Percentiles rank a stretch among this genome's conserved stretches.
Conservation (phyloP, 2,888 invertebrate species). For the Lepidocyrtoides sp. region DNA sequence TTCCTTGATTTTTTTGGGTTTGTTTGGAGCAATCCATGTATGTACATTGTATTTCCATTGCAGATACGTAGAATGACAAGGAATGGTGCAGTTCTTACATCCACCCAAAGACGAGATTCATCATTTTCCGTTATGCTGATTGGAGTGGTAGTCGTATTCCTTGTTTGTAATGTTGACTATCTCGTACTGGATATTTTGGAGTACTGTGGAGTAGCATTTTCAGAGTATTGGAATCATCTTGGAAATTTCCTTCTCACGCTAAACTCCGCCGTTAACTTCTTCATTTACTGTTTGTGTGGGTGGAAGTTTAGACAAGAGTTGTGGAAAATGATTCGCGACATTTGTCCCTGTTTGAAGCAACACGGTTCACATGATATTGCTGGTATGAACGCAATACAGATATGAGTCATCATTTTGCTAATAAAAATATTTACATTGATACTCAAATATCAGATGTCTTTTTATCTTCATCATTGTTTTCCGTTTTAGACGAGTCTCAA, state of each 20-base stretch:
- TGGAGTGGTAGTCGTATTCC: slow-evolving; percentile 82
- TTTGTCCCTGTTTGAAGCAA: slow-evolving; percentile 52
- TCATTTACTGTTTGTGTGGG: slow-evolving; percentile 83
- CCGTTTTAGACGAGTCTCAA: slow-evolving; percentile 56
- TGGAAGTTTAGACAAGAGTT: slow-evolving; percentile 82
- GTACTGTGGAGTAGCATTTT: slow-evolving; percentile 28
- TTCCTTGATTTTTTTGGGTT: too few relatives aligned
- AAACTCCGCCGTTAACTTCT: slow-evolving; percentile 83
- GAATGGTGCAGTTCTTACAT: slow-evolving; percentile 55
- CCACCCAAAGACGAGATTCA: slow-evolving; percentile 80
- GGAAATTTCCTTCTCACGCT: slow-evolving; percentile 83
- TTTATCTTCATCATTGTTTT: too few relatives aligned
- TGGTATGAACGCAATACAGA: too few relatives aligned
- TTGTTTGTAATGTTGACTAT: slow-evolving; percentile 82
- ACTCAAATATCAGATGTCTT: too few relatives aligned
- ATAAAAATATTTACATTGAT: too few relatives aligned
- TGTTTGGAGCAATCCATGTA: neutral
- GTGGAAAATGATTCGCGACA: slow-evolving; percentile 50
- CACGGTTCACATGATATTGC: slow-evolving; percentile 75
- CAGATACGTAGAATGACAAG: slow-evolving; percentile 48
- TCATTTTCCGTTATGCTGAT: slow-evolving; percentile 83
- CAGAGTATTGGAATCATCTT: slow-evolving; percentile 78
- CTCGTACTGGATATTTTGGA: slow-evolving; percentile 80
- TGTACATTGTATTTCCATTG: neutral
- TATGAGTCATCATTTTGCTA: neutral